Percentiles rank a stretch among this genome's conserved stretches.
phyloP scores from a whole-genome alignment of 2,888 invertebrate genomes.

The Xiphydria camelus region DNA sequence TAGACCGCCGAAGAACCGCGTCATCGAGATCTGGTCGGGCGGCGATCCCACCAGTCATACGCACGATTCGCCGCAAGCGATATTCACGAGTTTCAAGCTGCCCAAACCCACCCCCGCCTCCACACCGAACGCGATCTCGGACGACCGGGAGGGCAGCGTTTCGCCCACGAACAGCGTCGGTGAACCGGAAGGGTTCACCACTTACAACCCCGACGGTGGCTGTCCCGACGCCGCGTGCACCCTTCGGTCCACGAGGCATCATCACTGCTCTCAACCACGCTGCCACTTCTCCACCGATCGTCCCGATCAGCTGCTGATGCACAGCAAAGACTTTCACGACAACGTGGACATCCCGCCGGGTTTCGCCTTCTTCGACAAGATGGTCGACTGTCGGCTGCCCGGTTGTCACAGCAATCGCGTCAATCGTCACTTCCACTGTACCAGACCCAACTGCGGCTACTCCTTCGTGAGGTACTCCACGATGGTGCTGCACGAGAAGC shows the following conservation, averaged over 20 bases:
- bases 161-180: constrained; percentile 53
- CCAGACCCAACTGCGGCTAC: constrained; percentile 70
- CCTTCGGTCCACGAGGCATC: constrained; percentile 71
- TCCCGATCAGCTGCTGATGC: constrained; percentile 76
- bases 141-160: constrained; percentile 48
- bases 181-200: constrained; percentile 55
- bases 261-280: constrained; percentile 80
- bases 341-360: constrained; percentile 81
- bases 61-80: constrained; percentile 80
- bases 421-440: constrained; percentile 79
- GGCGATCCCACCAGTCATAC: constrained; percentile 63
- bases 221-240: constrained; percentile 80
- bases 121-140: constrained; percentile 28
- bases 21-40: constrained; percentile 88
- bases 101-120: constrained; percentile 66
- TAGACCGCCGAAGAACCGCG: constrained; percentile 94
- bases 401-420: constrained; percentile 72
- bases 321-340: constrained; percentile 85
- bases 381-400: constrained; percentile 70
- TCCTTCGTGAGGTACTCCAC: constrained; percentile 75
- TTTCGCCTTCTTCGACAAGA: constrained; percentile 80
- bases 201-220: constrained; percentile 48
- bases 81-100: constrained; percentile 90
- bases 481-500: constrained; percentile 73
- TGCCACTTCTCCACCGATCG: constrained; percentile 84